Percentiles rank a stretch among this genome's conserved stretches.
Conservation (phyloP, 2,797 vertebrate species). For the Pseudochromis fuscus region DNA sequence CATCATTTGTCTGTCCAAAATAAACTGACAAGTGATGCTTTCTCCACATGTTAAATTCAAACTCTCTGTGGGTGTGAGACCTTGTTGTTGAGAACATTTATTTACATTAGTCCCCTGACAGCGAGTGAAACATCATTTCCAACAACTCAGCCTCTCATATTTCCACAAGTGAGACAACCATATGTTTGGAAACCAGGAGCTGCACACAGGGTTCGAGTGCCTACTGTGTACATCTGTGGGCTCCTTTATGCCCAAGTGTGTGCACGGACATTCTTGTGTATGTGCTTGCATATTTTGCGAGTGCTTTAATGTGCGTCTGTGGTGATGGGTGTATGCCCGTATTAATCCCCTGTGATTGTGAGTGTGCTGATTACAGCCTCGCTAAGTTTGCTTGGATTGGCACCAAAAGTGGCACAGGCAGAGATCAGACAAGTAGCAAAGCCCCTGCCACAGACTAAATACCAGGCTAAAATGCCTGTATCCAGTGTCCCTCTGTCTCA, state of each 20-base stretch:
- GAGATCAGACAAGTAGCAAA: slow-evolving; percentile 63
- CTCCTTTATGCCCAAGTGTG: slow-evolving; percentile 29
- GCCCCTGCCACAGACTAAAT: slow-evolving; percentile 73
- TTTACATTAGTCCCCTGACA: slow-evolving; percentile 69
- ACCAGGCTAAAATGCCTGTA: slow-evolving; percentile 65
- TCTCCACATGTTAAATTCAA: slow-evolving; percentile 55
- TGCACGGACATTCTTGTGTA: slow-evolving; percentile 36
- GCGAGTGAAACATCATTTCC: slow-evolving; percentile 66
- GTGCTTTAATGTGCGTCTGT: slow-evolving; percentile 50
- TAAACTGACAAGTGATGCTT: slow-evolving; percentile 29
- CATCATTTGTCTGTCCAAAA: slow-evolving; percentile 43
- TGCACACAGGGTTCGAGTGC: slow-evolving; percentile 38
- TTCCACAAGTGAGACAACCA: slow-evolving; percentile 55
- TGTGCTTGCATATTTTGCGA: slow-evolving; percentile 49
- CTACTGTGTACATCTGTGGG: slow-evolving; percentile 59
- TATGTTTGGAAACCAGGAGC: slow-evolving; percentile 64
- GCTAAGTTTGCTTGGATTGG: slow-evolving; percentile 79
- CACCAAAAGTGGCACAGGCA: slow-evolving; percentile 58
- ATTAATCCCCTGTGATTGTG: slow-evolving; percentile 69
- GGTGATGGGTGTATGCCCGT: slow-evolving; percentile 55
- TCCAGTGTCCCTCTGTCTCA: slow-evolving; percentile 65
- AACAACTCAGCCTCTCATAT: slow-evolving; percentile 48
- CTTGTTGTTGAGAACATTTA: slow-evolving; percentile 64
- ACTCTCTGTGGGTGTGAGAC: slow-evolving; percentile 32
- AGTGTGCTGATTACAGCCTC: slow-evolving; percentile 73